A percentile compares a stretch with the other conserved stretches of the same genome.
These are phyloP conservation scores for Thunnus albacares DNA, from an alignment of 2,797 vertebrate genomes.

Conservation along the genomic window DNA sequence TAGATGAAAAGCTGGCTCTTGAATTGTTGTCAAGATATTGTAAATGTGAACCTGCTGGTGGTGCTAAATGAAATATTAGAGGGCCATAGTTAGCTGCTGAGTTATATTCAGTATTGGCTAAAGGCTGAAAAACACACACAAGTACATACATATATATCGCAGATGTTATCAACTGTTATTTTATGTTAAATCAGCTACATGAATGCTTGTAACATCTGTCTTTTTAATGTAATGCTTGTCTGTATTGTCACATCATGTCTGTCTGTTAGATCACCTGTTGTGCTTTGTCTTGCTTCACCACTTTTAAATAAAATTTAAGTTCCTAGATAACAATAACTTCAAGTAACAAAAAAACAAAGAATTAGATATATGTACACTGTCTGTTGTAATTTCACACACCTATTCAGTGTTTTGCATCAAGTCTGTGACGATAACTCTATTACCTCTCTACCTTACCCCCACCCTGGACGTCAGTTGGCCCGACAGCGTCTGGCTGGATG, in stretches of 20 bases:
- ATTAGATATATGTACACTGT: background rate
- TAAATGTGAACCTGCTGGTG: background rate
- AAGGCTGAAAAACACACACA: background rate
- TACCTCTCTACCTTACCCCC: constrained; percentile 31
- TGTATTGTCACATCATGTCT: too few species aligned
- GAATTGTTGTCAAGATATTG: too few species aligned
- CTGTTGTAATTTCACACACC: background rate
- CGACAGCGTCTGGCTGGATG: constrained; percentile 32
- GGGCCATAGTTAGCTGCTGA: background rate
- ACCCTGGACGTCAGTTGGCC: constrained; percentile 11
- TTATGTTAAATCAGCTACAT: background rate
- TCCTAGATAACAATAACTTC: too few species aligned
- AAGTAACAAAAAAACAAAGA: background rate
- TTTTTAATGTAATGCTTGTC: too few species aligned
- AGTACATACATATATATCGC: too few species aligned
- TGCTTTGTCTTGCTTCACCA: too few species aligned
- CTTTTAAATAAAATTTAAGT: too few species aligned
- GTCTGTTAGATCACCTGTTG: background rate
- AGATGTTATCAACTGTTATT: background rate
- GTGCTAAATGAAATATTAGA: background rate
- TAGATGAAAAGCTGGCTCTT: too few species aligned
- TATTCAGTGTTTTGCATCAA: background rate
- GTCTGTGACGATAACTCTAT: constrained; percentile 7
- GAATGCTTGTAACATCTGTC: too few species aligned
- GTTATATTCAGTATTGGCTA: background rate